Evolutionary conservation across 2,113 vertebrate genomes (phyloP).

Genomic region (Sander lucioperca): DNA sequence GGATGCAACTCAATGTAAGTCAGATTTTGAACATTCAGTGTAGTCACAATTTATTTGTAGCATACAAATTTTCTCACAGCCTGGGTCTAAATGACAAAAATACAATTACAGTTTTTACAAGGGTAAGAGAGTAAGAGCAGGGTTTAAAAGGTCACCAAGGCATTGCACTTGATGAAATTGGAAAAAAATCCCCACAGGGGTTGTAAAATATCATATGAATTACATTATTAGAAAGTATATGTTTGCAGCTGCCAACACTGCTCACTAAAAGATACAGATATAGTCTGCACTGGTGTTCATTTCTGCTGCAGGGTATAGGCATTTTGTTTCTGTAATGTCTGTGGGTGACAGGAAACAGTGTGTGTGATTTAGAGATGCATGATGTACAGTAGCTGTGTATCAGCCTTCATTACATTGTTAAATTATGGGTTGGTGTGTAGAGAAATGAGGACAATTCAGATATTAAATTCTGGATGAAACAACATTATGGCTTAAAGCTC

Average conservation of each 20-base stretch:
- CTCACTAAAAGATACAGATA: slow-evolving; percentile 4
- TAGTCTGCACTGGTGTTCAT: not conserved
- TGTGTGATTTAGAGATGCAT: slow-evolving; percentile 7
- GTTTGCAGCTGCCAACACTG: not conserved
- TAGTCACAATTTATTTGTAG: slow-evolving; percentile 13
- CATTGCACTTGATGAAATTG: slow-evolving; percentile 7
- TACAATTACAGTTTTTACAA: slow-evolving; percentile 32
- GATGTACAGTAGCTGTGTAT: slow-evolving; percentile 13
- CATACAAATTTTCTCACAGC: slow-evolving; percentile 19
- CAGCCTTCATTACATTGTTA: not conserved
- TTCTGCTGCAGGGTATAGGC: slow-evolving; percentile 8
- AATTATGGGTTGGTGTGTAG: slow-evolving; percentile 1
- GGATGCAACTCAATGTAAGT: not conserved
- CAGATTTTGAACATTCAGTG: slow-evolving; percentile 11
- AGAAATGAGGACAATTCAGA: slow-evolving; percentile 19
- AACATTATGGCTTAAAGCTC: slow-evolving; percentile 15
- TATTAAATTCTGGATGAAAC: slow-evolving; percentile 41
- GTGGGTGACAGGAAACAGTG: not conserved
- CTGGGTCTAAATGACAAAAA: slow-evolving; percentile 30
- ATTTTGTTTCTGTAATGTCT: slow-evolving; percentile 16
- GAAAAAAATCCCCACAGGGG: not conserved
- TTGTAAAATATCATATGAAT: slow-evolving; percentile 16
- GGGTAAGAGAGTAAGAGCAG: slow-evolving; percentile 25
- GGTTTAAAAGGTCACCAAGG: slow-evolving; percentile 43
- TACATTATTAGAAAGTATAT: slow-evolving; percentile 19